Conservation (phyloP, 1,140 invertebrate genomes). For the Atta texana region DNA sequence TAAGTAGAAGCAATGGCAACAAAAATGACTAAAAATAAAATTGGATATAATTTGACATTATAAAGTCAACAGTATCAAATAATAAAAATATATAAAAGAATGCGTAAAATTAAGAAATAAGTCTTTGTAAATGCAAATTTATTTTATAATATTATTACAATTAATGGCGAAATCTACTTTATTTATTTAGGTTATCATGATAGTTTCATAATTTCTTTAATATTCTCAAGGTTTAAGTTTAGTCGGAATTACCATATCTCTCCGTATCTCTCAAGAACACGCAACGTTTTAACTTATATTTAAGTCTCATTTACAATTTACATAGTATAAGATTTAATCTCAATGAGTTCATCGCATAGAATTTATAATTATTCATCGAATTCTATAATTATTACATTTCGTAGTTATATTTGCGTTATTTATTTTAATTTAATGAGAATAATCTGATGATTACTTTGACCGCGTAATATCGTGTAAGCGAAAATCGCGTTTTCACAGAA, state of each 20-base stretch:
- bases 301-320: slow-evolving; percentile 34
- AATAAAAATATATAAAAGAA: not conserved
- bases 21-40: too few relatives aligned
- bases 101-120: not conserved
- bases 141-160: not conserved
- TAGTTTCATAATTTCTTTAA: slow-evolving; percentile 16
- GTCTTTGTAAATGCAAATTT: not conserved
- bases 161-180: not conserved
- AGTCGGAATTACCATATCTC: slow-evolving; percentile 35
- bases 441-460: slow-evolving; percentile 2
- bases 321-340: slow-evolving; percentile 47
- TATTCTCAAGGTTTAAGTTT: slow-evolving; percentile 22
- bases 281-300: slow-evolving; percentile 31
- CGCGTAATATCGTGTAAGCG: slow-evolving; percentile 32
- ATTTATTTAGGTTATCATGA: slow-evolving; percentile 11
- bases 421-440: slow-evolving; percentile 32
- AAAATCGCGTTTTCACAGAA: slow-evolving; percentile 29
- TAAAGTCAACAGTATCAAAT: not conserved
- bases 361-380: slow-evolving; percentile 43
- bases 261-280: slow-evolving; percentile 10
- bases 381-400: slow-evolving; percentile 1
- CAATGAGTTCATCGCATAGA: not conserved
- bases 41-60: too few relatives aligned
- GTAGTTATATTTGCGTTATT: not conserved
- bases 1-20: too few relatives aligned